phyloP scores from a whole-genome alignment of 2,888 invertebrate genomes.

The Diarsia dahlii region DNA sequence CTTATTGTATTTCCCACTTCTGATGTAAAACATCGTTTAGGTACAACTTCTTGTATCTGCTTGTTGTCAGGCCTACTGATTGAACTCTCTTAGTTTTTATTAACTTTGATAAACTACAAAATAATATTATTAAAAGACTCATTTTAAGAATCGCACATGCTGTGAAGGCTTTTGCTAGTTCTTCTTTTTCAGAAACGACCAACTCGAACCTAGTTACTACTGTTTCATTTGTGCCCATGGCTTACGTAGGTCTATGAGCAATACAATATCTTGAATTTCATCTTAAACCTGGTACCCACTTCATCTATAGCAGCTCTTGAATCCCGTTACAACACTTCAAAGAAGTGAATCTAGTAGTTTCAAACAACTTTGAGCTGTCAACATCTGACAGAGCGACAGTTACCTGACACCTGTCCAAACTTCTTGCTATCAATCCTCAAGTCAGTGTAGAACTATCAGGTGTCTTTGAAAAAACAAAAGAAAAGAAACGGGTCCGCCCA shows the following conservation, averaged over 20 bases:
- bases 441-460: slow-evolving; percentile 52
- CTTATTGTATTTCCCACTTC: too few relatives aligned
- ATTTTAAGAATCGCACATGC: too few relatives aligned
- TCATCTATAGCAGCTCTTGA: slow-evolving; percentile 4
- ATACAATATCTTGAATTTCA: not conserved
- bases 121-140: too few relatives aligned
- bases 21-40: too few relatives aligned
- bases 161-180: too few relatives aligned
- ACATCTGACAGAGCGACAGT: slow-evolving; percentile 19
- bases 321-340: slow-evolving; percentile 9
- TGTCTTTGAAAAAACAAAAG: slow-evolving; percentile 58
- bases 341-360: slow-evolving; percentile 34
- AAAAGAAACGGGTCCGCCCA: slow-evolving; percentile 38
- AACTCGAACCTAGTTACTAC: too few relatives aligned
- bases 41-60: too few relatives aligned
- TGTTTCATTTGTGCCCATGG: too few relatives aligned
- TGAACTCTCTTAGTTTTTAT: too few relatives aligned
- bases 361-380: slow-evolving; percentile 41
- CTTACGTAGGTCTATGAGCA: too few relatives aligned
- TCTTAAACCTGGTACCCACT: not conserved
- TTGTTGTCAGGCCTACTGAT: too few relatives aligned
- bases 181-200: not conserved
- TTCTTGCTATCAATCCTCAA: slow-evolving; percentile 50
- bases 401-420: slow-evolving; percentile 63
- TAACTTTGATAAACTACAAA: too few relatives aligned